Conservation (phyloP, 1,140 invertebrate genomes). For the Chrysomallon squamiferum region DNA sequence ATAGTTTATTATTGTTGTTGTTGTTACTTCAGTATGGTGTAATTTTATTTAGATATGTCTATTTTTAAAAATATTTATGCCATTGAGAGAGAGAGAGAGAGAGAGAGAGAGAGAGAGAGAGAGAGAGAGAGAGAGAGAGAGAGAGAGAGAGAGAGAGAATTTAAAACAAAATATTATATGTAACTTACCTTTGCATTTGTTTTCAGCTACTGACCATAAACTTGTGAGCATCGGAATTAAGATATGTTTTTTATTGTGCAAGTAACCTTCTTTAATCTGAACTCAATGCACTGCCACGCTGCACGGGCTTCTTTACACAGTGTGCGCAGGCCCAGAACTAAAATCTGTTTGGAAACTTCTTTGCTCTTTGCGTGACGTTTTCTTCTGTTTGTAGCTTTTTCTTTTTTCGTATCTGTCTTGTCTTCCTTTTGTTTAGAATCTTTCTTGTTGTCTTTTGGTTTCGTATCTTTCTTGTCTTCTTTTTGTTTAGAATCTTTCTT, state of each 20-base stretch:
- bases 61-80: too few species aligned
- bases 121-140: not conserved
- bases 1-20: too few species aligned
- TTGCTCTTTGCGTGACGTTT: not conserved
- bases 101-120: not conserved
- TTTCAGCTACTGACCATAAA: not conserved
- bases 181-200: not conserved
- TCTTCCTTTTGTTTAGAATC: not conserved
- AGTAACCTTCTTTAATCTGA: not conserved
- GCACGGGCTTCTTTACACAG: not conserved
- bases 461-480: not conserved
- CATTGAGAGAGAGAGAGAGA: too few species aligned
- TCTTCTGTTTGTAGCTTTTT: not conserved
- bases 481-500: not conserved
- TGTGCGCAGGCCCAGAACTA: not conserved
- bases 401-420: not conserved
- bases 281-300: not conserved
- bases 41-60: too few species aligned
- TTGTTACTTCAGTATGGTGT: too few species aligned
- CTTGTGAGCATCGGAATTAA: not conserved
- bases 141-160: not conserved
- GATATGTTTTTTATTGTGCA: not conserved
- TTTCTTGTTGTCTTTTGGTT: not conserved
- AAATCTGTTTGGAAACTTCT: conserved; percentile 2
- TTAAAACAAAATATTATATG: not conserved